Conservation (phyloP, 1,140 invertebrate genomes). For the Drosophila melanica region DNA sequence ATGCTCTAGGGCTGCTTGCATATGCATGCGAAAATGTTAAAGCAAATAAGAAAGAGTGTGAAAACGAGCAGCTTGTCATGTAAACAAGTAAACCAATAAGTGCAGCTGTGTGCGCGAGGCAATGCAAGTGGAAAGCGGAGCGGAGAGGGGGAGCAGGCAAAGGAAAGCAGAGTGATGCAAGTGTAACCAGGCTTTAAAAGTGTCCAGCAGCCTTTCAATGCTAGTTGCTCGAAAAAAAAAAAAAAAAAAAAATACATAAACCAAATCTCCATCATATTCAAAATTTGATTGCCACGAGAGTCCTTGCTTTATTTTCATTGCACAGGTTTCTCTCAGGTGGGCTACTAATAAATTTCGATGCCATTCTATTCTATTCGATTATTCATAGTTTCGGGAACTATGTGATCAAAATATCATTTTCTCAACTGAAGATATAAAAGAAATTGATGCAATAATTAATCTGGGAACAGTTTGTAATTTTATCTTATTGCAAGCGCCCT, state of each 20-base stretch:
- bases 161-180: background rate
- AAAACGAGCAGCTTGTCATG: conserved; percentile 81
- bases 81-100: conserved; percentile 78
- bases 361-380: background rate
- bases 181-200: conserved; percentile 31
- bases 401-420: no score
- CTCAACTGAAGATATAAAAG: no score
- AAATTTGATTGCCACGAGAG: conserved; percentile 3
- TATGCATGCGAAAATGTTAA: conserved; percentile 81
- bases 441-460: no score
- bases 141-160: background rate
- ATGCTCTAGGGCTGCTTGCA: conserved; percentile 66
- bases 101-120: conserved; percentile 28
- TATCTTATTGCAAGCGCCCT: no score
- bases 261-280: conserved; percentile 14
- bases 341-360: conserved; percentile 15
- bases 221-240: background rate
- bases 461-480: no score
- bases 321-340: background rate
- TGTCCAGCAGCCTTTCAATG: background rate
- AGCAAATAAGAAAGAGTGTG: conserved; percentile 82
- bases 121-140: background rate
- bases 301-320: background rate
- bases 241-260: background rate
- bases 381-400: conserved; percentile 10